Evolutionary conservation across 2,888 invertebrate genomes (phyloP).

Genomic region (Conchocele bisecta): DNA sequence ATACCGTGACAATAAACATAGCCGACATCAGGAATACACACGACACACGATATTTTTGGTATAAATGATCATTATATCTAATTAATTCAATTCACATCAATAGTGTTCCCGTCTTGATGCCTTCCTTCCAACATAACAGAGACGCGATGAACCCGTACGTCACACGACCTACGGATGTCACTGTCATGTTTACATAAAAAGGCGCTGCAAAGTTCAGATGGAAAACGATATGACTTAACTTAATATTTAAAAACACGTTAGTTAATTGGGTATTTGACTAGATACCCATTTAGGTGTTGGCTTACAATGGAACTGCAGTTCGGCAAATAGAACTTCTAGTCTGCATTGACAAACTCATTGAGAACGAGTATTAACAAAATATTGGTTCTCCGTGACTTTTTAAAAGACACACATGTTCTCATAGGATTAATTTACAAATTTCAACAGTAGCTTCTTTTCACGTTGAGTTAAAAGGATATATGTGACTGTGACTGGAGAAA

Average conservation of each 20-base stretch:
- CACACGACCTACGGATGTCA: too few species aligned
- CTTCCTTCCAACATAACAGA: too few species aligned
- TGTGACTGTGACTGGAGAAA: too few species aligned
- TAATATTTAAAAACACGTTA: not conserved
- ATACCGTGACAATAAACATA: too few species aligned
- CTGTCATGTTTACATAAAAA: too few species aligned
- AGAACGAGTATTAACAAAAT: slow-evolving; percentile 47
- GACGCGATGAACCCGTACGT: too few species aligned
- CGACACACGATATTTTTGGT: too few species aligned
- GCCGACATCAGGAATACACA: too few species aligned
- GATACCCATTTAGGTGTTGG: slow-evolving; percentile 12
- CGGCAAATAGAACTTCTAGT: slow-evolving; percentile 1
- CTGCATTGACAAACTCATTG: slow-evolving; percentile 45
- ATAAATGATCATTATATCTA: too few species aligned
- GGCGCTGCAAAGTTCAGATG: slow-evolving; percentile 10
- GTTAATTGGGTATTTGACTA: slow-evolving; percentile 9
- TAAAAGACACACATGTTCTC: slow-evolving; percentile 42
- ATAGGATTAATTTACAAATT: slow-evolving; percentile 48
- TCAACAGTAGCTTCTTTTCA: slow-evolving; percentile 44
- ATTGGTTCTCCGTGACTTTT: slow-evolving; percentile 58
- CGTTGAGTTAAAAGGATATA: slow-evolving; percentile 12
- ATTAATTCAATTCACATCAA: too few species aligned
- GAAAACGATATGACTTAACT: slow-evolving; percentile 6
- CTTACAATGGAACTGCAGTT: slow-evolving; percentile 5
- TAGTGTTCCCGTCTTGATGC: too few species aligned